These are phyloP conservation scores for Lathamus discolor DNA, from an alignment of 2,113 vertebrate species.

Conservation along the genomic window DNA sequence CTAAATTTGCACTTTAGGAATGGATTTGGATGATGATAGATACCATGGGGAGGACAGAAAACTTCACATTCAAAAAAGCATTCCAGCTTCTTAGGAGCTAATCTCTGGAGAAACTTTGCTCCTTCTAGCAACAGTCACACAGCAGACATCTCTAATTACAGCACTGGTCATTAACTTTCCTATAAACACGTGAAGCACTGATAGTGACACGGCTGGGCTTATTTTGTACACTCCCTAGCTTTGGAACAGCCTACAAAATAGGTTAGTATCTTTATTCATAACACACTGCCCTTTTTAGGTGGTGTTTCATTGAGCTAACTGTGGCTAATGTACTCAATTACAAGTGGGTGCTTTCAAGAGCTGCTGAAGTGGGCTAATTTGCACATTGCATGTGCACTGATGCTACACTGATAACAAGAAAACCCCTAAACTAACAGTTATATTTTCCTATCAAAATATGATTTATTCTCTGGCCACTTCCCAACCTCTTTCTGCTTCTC, in stretches of 20 bases:
- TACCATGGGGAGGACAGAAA: background rate
- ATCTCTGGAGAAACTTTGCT: background rate
- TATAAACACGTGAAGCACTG: background rate
- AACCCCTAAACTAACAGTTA: background rate
- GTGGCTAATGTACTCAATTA: background rate
- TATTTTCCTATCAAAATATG: background rate
- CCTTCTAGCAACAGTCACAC: background rate
- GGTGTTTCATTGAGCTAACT: background rate
- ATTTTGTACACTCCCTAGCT: background rate
- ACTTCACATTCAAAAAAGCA: background rate
- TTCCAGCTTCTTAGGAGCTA: background rate
- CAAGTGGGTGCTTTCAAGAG: background rate
- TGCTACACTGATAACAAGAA: background rate
- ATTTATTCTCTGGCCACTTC: background rate
- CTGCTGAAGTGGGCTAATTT: background rate
- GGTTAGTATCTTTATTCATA: background rate
- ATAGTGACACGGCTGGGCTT: background rate
- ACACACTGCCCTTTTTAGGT: background rate
- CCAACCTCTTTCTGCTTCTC: background rate
- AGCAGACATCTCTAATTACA: background rate
- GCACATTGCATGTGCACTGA: background rate
- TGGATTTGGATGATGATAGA: background rate
- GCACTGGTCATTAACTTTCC: background rate
- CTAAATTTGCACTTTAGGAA: background rate
- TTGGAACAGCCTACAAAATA: background rate